Base-by-base conservation (phyloP, 2,113 vertebrate genomes). In the Mormoops blainvillei region DNA sequence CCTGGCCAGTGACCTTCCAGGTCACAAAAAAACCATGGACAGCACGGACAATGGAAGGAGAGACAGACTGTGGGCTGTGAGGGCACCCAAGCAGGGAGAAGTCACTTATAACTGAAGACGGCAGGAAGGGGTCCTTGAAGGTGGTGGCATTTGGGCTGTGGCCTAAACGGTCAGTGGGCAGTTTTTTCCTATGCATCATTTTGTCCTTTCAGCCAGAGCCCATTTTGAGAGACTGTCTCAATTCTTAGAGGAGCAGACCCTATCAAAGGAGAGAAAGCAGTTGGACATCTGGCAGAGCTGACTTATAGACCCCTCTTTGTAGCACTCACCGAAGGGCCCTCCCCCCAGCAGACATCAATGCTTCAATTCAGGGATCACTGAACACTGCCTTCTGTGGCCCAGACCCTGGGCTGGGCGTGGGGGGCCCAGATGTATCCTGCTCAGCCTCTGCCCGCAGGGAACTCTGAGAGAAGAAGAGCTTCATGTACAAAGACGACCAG, bases 281-380 rank as follows among this genome's bases (percentile, higher is more conserved):
- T 89, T 95, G 96, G 97, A 97, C 97, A 97, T 96, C 95, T 98
- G 97, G 97, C 89, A 89, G 94, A 70, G 89, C 96, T 88, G 94
- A 94, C 97, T 97, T 94, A 97, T 97, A 98, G 96, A 97, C 52
- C 94, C 91, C 68, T 96, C 97, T 97, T 98, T 98, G 97, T 98
- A 93, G 93, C 94, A 65, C 82, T 97, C 74, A 73, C 93, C 95
- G 93, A 85, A 96, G 68, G 82, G 73, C 97, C 96, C 97, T 95
- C 67, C 97, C 96, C 97, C 93, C 24, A 38, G 68, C 89, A 95
- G 89, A 96, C 95, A 97, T 97, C 97, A 98, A 98, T 98, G 96
- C 97, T 96, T 96, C 93, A 16, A 98, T 98, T 98, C 97, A 98
- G 93, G 91, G 95, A 73, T 71, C 48, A 31, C 82, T 96, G 97